These are phyloP conservation scores for Tapirus terrestris DNA, from an alignment of 2,113 vertebrate species.

Conservation along the genomic window DNA sequence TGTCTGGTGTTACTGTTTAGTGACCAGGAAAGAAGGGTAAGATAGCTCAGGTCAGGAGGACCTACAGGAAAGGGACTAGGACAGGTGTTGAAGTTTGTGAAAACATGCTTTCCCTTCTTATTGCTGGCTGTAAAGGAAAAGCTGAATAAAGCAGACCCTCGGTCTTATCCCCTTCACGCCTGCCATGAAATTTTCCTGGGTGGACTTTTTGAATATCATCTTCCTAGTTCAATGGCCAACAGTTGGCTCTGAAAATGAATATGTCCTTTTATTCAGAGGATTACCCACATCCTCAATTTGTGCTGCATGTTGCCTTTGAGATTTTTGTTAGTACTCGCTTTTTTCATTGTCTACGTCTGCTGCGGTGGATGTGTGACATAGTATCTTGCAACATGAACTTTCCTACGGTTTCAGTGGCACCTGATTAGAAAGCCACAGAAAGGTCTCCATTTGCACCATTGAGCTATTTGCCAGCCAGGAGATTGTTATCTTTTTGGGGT, in stretches of 20 bases:
- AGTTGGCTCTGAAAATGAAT: neutral
- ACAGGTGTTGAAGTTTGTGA: neutral
- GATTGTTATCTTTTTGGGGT: neutral
- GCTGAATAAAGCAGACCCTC: neutral
- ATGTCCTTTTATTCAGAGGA: neutral
- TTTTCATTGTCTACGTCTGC: neutral
- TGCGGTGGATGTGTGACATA: neutral
- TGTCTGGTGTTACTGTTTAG: neutral
- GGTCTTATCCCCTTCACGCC: neutral
- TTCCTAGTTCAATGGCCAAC: neutral
- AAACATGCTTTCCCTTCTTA: neutral
- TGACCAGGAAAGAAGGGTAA: neutral
- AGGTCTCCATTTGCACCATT: neutral
- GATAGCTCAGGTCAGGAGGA: neutral
- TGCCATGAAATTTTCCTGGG: neutral
- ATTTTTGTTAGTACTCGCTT: neutral
- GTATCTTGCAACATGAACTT: neutral
- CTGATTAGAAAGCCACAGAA: neutral
- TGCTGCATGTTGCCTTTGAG: neutral
- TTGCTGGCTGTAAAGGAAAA: neutral
- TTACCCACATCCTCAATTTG: neutral
- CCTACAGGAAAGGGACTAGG: neutral
- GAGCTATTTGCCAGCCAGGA: neutral
- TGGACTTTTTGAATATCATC: neutral
- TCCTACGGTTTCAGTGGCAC: neutral